Evolutionary conservation across 1,140 invertebrate species (phyloP).

Genomic region (Zelostemma sp.): DNA sequence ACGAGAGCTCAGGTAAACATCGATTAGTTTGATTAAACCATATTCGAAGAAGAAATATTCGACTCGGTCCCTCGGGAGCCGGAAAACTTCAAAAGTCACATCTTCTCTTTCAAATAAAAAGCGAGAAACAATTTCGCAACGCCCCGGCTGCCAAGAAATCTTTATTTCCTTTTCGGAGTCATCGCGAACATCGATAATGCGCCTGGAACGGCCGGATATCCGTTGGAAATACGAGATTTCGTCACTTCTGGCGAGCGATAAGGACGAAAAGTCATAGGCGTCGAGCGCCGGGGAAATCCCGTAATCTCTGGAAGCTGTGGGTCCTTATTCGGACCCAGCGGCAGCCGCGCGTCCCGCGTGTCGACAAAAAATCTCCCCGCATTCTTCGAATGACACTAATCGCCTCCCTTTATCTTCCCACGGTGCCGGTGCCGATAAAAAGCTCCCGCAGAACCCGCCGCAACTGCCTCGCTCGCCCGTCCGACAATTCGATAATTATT

Average conservation of each 20-base stretch:
- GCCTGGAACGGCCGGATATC: neutral
- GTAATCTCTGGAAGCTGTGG: neutral
- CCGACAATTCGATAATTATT: slow-evolving; percentile 66
- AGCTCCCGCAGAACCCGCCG: slow-evolving; percentile 46
- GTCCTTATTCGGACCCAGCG: slow-evolving; percentile 43
- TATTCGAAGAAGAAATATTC: no score
- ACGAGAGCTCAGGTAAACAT: slow-evolving; percentile 57
- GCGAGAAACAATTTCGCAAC: no score
- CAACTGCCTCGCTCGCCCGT: slow-evolving; percentile 40
- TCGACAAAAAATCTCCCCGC: slow-evolving; percentile 59
- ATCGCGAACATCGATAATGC: no score
- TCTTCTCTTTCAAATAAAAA: no score
- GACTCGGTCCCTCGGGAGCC: no score
- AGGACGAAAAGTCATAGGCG: neutral
- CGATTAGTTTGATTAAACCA: slow-evolving; percentile 31
- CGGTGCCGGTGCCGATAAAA: slow-evolving; percentile 61
- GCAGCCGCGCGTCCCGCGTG: slow-evolving; percentile 44
- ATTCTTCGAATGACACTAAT: slow-evolving; percentile 70
- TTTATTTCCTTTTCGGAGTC: no score
- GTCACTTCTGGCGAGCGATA: neutral
- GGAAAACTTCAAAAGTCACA: no score
- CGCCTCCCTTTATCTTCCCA: slow-evolving; percentile 70
- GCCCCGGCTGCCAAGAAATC: no score
- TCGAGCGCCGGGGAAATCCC: neutral
- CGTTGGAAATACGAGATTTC: neutral